Conservation (phyloP, 2,888 invertebrate species). For the Cancer borealis region DNA sequence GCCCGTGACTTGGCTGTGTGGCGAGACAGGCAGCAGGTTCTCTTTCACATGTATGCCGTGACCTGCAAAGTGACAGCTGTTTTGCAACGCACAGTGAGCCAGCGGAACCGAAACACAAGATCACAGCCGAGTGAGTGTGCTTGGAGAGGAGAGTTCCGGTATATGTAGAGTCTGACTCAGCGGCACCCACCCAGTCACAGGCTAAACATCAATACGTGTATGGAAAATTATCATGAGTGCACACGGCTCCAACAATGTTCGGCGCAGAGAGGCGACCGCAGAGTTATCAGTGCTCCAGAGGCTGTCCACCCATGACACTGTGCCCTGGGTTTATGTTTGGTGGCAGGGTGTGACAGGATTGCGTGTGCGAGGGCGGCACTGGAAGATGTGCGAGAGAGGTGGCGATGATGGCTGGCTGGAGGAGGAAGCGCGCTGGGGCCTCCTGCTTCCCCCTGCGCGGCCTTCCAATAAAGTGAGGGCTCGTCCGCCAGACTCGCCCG, state of each 20-base stretch:
- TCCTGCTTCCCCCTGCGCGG: slow-evolving; percentile 48
- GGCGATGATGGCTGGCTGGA: slow-evolving; percentile 43
- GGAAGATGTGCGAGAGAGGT: slow-evolving; percentile 8
- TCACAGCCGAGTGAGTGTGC: not conserved
- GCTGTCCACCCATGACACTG: not conserved
- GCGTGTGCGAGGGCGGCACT: not conserved
- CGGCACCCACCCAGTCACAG: not conserved
- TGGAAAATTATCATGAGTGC: slow-evolving; percentile 36
- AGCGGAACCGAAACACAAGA: not conserved
- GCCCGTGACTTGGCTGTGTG: not conserved
- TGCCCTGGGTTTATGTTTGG: not conserved
- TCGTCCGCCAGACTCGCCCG: slow-evolving; percentile 28
- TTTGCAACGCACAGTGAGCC: not conserved
- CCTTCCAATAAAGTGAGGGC: slow-evolving; percentile 53
- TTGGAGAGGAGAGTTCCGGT: not conserved
- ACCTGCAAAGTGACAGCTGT: not conserved
- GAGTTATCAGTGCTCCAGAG: slow-evolving; percentile 79
- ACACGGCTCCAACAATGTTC: slow-evolving; percentile 81
- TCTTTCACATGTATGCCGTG: not conserved
- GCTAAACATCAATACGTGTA: slow-evolving; percentile 34
- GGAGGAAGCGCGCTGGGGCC: slow-evolving; percentile 50
- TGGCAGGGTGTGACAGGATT: not conserved
- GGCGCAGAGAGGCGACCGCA: slow-evolving; percentile 79
- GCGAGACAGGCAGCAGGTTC: not conserved
- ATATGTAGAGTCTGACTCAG: not conserved